phyloP scores from a whole-genome alignment of 2,113 vertebrate species.

The Ciconia boyciana region DNA sequence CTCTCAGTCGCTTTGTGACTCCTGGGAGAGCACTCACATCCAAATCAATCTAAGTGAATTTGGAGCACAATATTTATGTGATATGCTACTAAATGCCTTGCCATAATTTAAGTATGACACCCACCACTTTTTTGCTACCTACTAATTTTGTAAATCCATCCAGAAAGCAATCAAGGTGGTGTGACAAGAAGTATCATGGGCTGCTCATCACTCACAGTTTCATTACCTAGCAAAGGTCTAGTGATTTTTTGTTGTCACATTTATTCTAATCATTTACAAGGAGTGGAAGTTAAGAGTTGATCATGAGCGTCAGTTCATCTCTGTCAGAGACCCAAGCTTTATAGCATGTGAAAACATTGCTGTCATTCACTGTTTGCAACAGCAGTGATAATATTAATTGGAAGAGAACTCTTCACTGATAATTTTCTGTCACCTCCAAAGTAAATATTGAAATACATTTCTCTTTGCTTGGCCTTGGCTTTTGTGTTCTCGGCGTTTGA shows the following conservation, averaged over 20 bases:
- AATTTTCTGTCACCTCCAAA: conserved; percentile 14
- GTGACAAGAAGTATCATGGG: background rate
- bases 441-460: conserved; percentile 28
- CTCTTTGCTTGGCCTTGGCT: background rate
- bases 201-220: conserved; percentile 34
- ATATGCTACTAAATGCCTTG: background rate
- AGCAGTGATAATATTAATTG: conserved; percentile 11
- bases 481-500: background rate
- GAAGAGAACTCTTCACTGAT: background rate
- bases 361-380: background rate
- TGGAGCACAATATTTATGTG: background rate
- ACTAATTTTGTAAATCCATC: conserved; percentile 4
- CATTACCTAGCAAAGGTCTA: conserved; percentile 17
- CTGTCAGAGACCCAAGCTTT: background rate
- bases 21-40: background rate
- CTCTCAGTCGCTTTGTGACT: background rate
- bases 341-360: background rate
- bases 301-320: background rate
- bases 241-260: conserved; percentile 20
- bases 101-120: background rate
- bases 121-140: background rate
- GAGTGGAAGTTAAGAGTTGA: background rate
- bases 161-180: background rate
- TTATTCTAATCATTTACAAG: background rate
- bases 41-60: background rate